Evolutionary conservation across 2,888 invertebrate genomes (phyloP).

Genomic region (Pandemis corylana): DNA sequence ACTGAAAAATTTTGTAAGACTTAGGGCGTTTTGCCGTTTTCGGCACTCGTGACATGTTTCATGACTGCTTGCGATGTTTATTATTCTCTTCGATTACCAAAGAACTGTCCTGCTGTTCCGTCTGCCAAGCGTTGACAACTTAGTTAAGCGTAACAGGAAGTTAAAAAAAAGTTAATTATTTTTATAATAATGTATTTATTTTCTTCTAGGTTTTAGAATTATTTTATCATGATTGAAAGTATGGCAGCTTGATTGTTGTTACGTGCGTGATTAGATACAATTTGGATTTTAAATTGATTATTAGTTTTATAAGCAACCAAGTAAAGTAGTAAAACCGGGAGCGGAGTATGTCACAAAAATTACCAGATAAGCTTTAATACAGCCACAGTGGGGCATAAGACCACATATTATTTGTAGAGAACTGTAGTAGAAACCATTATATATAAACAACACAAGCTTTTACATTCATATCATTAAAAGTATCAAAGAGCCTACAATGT

Average conservation of each 20-base stretch:
- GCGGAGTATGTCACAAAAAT: constrained; percentile 9
- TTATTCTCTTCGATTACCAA: constrained; percentile 63
- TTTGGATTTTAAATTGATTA: not conserved
- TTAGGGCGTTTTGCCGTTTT: constrained; percentile 47
- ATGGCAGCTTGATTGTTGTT: constrained; percentile 27
- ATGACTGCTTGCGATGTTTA: constrained; percentile 56
- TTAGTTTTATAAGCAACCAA: constrained; percentile 10
- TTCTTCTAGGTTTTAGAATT: constrained; percentile 2
- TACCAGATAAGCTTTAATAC: constrained; percentile 34
- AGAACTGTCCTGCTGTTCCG: constrained; percentile 54
- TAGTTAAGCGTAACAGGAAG: constrained; percentile 21
- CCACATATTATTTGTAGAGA: not conserved
- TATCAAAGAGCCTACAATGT: constrained; percentile 18
- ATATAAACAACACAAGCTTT: not conserved
- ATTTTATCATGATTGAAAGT: constrained; percentile 20
- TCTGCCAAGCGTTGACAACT: constrained; percentile 27
- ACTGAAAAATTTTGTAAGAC: constrained; percentile 36
- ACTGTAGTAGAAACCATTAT: constrained; percentile 10
- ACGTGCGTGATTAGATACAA: constrained; percentile 10
- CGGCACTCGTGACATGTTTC: constrained; percentile 52
- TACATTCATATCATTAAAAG: constrained; percentile 20
- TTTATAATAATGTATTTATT: constrained; percentile 19
- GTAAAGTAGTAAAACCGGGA: not conserved
- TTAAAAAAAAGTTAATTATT: constrained; percentile 23
- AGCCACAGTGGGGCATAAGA: constrained; percentile 10